Evolutionary conservation across 2,888 invertebrate genomes (phyloP).

Genomic region (Synanthedon myopaeformis): DNA sequence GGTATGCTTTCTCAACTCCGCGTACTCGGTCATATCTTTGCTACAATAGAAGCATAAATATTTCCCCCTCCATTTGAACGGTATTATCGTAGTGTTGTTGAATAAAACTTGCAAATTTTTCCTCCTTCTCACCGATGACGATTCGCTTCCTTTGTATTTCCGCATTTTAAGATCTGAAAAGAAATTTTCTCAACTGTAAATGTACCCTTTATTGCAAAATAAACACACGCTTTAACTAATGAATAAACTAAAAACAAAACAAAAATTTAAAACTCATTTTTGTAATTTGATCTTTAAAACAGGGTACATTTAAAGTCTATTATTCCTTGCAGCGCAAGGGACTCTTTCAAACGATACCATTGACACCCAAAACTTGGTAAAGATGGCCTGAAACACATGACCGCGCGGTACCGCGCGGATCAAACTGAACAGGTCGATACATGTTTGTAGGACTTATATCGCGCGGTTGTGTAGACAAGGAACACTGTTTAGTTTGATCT

Average conservation of each 20-base stretch:
- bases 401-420: too few species aligned
- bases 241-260: background rate
- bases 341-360: background rate
- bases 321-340: background rate
- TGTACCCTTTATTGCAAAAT: slow-evolving; percentile 40
- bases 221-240: background rate
- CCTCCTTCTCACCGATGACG: slow-evolving; percentile 52
- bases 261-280: background rate
- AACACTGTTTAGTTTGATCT: too few species aligned
- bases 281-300: slow-evolving; percentile 1
- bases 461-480: too few species aligned
- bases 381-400: too few species aligned
- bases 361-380: too few species aligned
- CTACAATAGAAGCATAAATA: slow-evolving; percentile 61
- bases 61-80: slow-evolving; percentile 63
- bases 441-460: too few species aligned
- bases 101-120: slow-evolving; percentile 54
- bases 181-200: slow-evolving; percentile 50
- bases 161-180: slow-evolving; percentile 50
- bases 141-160: slow-evolving; percentile 45
- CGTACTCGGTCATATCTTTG: slow-evolving; percentile 41
- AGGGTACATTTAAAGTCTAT: slow-evolving; percentile 48
- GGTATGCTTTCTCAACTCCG: slow-evolving; percentile 44
- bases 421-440: too few species aligned
- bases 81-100: slow-evolving; percentile 57